A percentile compares a stretch with the other conserved stretches of the same genome.
Evolutionary conservation across 2,888 invertebrate species (phyloP).

Genomic region (Octodonta nipae): DNA sequence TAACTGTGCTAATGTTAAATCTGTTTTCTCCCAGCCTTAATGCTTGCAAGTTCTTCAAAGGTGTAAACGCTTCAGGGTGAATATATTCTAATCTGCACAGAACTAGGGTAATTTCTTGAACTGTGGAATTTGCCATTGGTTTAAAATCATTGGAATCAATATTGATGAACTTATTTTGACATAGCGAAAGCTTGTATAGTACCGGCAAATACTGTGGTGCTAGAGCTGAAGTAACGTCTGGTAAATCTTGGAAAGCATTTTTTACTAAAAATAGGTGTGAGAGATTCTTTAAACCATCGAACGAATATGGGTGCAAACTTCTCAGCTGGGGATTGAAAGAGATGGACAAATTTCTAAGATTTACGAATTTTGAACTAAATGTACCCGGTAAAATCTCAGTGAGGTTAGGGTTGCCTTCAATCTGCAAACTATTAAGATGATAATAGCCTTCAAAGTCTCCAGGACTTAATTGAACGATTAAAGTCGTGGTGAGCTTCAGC

Average conservation of each 20-base stretch:
- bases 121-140: constrained; percentile 35
- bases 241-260: constrained; percentile 40
- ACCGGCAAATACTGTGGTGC: constrained; percentile 35
- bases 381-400: constrained; percentile 37
- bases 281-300: constrained; percentile 41
- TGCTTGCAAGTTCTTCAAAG: constrained; percentile 35
- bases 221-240: constrained; percentile 36
- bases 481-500: constrained; percentile 40
- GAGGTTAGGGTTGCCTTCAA: constrained; percentile 44
- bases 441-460: constrained; percentile 36
- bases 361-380: constrained; percentile 38
- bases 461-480: constrained; percentile 34
- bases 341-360: constrained; percentile 41
- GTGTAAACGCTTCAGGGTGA: constrained; percentile 39
- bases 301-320: constrained; percentile 35
- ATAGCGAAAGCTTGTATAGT: constrained; percentile 38
- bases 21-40: constrained; percentile 43
- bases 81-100: constrained; percentile 43
- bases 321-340: constrained; percentile 41
- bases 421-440: constrained; percentile 36
- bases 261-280: constrained; percentile 40
- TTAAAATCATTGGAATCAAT: constrained; percentile 37
- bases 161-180: constrained; percentile 40
- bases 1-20: constrained; percentile 36
- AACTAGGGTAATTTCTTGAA: constrained; percentile 39